Evolutionary conservation across 2,797 vertebrate species (phyloP), one percentile per base, ranked within the genome.

Genomic region (Triplophysa yarkandensis): DNA sequence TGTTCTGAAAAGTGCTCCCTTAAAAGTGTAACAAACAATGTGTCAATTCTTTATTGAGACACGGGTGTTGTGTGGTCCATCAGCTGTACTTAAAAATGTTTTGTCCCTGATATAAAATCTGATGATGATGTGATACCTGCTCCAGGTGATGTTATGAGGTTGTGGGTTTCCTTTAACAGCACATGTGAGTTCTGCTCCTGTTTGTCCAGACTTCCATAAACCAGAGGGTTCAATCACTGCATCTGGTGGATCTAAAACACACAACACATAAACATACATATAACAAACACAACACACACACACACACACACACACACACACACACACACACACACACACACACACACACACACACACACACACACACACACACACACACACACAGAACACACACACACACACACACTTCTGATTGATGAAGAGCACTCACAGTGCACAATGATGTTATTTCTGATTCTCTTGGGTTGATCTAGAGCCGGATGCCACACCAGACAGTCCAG

Each of bases 401-500:
- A 39, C 13, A 10, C n/a, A n/a, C n/a, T n/a, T n/a, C n/a, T n/a
- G n/a, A n/a, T n/a, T n/a, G n/a, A n/a, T 16, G 17, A 44, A 44
- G 14, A 6, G 27, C 1, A 92, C 92, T 90, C 86, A 97, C 96
- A 97, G 28, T 94, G 92, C 7, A 98, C 94, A 17, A 86, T 88
- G 82, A 98, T 88, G 7, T 1, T 52, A 86, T 94, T 92, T 0
- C 86, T 80, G 85, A 96, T 91, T 82, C 94, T 87, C 34, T 89
- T 92, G 0, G 94, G 92, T 14, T 86, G 83, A 16, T 88, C 70
- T 81, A 97, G 88, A 4, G 90, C 88, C 0, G 95, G 94, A 39
- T 98, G 96, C 6, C 89, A 91, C 70, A 98, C 92, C 78, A 98
- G 84, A 1, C 96, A 98, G 83, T 94, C 95, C 23, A 98, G 90